A percentile compares a stretch with the other conserved stretches of the same genome.
Conservation (phyloP, 64 coral and sea anemone species). For the Exaiptasia diaphana region DNA sequence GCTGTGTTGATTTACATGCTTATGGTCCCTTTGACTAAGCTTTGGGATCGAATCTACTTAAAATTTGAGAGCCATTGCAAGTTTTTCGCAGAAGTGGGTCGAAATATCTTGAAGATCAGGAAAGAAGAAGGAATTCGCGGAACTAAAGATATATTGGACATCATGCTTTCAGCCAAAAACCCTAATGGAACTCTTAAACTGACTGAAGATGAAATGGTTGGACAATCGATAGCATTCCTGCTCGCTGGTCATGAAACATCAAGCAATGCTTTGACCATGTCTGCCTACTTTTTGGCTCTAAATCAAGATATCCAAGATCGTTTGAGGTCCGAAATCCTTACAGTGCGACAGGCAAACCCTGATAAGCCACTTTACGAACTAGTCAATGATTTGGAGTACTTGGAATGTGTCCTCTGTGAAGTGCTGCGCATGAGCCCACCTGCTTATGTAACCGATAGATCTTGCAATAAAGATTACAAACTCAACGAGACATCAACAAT, state of each 20-base stretch:
- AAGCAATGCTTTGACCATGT: constrained; percentile 42
- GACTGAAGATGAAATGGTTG: constrained; percentile 32
- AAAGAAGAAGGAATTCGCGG: neutral
- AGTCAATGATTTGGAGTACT: constrained; percentile 6
- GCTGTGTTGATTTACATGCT: neutral
- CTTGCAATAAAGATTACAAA: constrained; percentile 20
- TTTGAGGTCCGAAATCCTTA: neutral
- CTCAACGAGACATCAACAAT: constrained; percentile 36
- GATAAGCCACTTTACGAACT: constrained; percentile 15
- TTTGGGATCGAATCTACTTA: neutral
- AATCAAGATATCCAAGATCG: constrained; percentile 48
- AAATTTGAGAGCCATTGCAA: neutral
- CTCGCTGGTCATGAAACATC: constrained; percentile 47
- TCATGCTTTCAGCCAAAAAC: constrained; percentile 30
- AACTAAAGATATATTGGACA: constrained; percentile 27
- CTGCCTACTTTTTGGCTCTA: constrained; percentile 3
- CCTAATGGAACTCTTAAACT: constrained; percentile 20
- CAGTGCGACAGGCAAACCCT: neutral
- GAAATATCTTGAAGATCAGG: neutral
- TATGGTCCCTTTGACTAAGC: neutral
- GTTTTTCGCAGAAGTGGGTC: neutral
- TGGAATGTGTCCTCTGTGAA: constrained; percentile 51
- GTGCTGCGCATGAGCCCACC: constrained; percentile 13
- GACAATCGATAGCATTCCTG: constrained; percentile 21
- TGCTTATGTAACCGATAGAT: neutral